Conservation (phyloP, 1,140 invertebrate genomes). For the Heliconius himera region DNA sequence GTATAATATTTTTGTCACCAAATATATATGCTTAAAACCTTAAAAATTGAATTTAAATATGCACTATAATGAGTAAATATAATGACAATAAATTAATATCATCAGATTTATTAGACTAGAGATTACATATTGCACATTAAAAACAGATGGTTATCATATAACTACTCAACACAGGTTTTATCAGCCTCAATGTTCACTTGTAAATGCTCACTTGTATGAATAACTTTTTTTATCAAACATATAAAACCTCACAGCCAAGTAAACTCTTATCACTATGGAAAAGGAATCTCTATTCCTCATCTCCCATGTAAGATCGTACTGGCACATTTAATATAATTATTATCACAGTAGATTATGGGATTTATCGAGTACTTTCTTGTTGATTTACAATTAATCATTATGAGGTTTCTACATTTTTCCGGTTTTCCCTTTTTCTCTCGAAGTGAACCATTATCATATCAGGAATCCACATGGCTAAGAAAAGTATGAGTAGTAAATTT, state of each 20-base stretch:
- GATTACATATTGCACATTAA: conserved; percentile 41
- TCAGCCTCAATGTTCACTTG: conserved; percentile 37
- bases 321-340: conserved; percentile 11
- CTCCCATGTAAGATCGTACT: conserved; percentile 1
- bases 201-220: conserved; percentile 44
- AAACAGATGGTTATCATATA: conserved; percentile 20
- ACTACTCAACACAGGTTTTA: conserved; percentile 21
- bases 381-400: not conserved
- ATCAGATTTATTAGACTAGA: conserved; percentile 53
- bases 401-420: conserved; percentile 42
- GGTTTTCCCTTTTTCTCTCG: conserved; percentile 54
- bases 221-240: conserved; percentile 23
- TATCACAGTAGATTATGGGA: conserved; percentile 33
- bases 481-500: conserved; percentile 81
- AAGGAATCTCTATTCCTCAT: conserved; percentile 10
- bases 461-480: conserved; percentile 83
- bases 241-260: conserved; percentile 41
- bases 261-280: not conserved
- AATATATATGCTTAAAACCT: not conserved
- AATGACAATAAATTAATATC: not conserved
- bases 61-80: not conserved
- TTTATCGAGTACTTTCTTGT: conserved; percentile 4
- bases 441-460: conserved; percentile 75
- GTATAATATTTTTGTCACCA: too few species aligned
- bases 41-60: not conserved